Conservation (phyloP, 2,888 invertebrate genomes). For the Euclidia mi region DNA sequence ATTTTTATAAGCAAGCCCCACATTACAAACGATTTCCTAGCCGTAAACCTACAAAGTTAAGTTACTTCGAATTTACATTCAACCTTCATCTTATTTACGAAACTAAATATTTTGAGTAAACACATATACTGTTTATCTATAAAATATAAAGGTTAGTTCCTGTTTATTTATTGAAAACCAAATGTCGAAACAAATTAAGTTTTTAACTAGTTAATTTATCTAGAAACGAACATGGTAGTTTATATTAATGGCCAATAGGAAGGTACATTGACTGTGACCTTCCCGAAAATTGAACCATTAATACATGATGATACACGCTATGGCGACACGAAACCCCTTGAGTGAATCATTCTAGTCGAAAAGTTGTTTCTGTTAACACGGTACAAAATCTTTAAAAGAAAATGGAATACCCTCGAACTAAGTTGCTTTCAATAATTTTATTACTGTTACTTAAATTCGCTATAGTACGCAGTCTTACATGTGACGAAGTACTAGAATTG, state of each 20-base stretch:
- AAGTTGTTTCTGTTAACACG: slow-evolving; percentile 6
- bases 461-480: slow-evolving; percentile 56
- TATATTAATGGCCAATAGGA: slow-evolving; percentile 11
- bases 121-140: no score
- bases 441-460: slow-evolving; percentile 19
- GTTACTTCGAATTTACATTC: no score
- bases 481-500: slow-evolving; percentile 69
- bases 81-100: no score
- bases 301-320: slow-evolving; percentile 34
- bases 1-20: no score
- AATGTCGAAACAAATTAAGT: no score
- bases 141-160: no score
- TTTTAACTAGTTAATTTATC: no score
- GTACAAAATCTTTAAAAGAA: slow-evolving; percentile 16
- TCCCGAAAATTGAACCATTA: slow-evolving; percentile 38
- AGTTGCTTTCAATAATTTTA: slow-evolving; percentile 1
- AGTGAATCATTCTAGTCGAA: slow-evolving; percentile 21
- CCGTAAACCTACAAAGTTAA: no score
- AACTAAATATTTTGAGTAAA: no score
- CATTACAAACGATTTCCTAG: no score
- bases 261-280: not conserved
- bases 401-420: not conserved
- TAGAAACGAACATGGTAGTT: not conserved
- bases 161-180: no score
- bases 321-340: not conserved